Evolutionary conservation across 2,113 vertebrate species (phyloP).

Genomic region (Ageneiosus marmoratus): DNA sequence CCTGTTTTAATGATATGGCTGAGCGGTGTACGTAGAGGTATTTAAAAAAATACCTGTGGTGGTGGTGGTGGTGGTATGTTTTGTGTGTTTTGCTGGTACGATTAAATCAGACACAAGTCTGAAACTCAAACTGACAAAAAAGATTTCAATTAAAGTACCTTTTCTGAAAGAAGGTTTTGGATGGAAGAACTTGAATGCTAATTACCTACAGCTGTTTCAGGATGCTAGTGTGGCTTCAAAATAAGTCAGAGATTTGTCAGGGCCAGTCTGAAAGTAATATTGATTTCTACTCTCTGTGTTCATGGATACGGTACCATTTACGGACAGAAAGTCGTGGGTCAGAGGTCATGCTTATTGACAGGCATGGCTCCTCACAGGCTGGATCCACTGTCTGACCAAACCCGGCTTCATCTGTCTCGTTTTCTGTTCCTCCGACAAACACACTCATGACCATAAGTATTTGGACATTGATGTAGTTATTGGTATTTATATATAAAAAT

Average conservation of each 20-base stretch:
- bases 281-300: not conserved
- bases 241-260: not conserved
- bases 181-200: not conserved
- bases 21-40: no score
- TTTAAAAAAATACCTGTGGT: no score
- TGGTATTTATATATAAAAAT: not conserved
- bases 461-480: not conserved
- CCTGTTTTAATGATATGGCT: no score
- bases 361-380: conserved; percentile 1
- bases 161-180: not conserved
- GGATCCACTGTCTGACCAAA: not conserved
- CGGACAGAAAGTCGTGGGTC: conserved; percentile 26
- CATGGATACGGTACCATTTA: conserved; percentile 11
- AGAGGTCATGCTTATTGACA: conserved; percentile 7
- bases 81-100: no score
- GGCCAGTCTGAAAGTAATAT: conserved; percentile 15
- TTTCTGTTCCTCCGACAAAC: not conserved
- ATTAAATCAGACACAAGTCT: not conserved
- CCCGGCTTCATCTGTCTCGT: not conserved
- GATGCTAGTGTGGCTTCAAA: not conserved
- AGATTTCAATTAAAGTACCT: not conserved
- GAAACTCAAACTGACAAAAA: not conserved
- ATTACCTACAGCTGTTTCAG: not conserved
- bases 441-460: not conserved
- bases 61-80: no score